These are phyloP conservation scores for Chelonia mydas DNA, from an alignment of 2,797 vertebrate species.

Conservation along the genomic window DNA sequence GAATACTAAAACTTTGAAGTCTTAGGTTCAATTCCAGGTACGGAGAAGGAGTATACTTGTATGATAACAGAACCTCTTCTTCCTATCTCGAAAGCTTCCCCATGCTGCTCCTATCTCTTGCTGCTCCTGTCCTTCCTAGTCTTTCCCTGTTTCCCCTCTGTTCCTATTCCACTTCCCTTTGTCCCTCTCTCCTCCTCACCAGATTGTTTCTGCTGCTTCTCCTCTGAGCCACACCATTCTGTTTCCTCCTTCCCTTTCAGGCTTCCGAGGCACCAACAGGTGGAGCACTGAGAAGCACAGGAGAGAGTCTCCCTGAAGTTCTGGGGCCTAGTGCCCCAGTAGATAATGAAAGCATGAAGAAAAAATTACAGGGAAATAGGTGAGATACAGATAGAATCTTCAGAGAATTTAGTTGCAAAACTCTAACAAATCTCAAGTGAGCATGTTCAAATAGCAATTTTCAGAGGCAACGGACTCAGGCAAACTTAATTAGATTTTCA, in stretches of 20 bases:
- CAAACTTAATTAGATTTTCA: not conserved
- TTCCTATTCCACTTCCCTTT: not conserved
- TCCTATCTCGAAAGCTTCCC: not conserved
- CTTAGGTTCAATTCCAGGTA: not conserved
- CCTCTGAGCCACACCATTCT: not conserved
- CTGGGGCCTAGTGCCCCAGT: not conserved
- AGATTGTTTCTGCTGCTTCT: not conserved
- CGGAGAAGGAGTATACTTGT: not conserved
- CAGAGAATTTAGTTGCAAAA: not conserved
- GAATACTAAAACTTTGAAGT: not conserved
- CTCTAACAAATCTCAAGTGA: not conserved
- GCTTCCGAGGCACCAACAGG: not conserved
- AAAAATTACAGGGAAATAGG: not conserved
- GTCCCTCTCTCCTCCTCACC: not conserved
- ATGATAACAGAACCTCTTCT: not conserved
- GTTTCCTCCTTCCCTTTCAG: not conserved
- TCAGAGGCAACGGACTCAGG: conserved; percentile 13
- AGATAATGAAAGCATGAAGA: not conserved
- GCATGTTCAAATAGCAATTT: not conserved
- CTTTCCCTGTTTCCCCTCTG: not conserved
- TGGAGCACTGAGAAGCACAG: not conserved
- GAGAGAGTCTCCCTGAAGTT: not conserved
- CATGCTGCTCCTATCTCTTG: not conserved
- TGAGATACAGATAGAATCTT: not conserved
- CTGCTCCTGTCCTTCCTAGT: not conserved